Evolutionary conservation across 2,888 invertebrate species (phyloP).

Genomic region (Drosophila dives): DNA sequence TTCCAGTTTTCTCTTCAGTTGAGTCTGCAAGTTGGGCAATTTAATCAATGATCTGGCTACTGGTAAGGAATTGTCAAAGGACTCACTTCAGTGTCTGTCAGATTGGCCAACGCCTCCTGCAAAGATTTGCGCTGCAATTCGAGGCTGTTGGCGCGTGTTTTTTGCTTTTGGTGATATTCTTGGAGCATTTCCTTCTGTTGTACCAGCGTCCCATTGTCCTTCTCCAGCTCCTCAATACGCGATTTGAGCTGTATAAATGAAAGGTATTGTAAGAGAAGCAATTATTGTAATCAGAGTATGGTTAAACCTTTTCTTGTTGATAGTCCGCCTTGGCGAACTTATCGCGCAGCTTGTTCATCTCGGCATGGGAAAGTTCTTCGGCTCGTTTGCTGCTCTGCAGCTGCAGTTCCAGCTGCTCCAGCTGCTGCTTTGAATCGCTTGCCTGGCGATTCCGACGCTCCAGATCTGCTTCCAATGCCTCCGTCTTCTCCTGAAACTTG

Average conservation of each 20-base stretch:
- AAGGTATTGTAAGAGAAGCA: neutral
- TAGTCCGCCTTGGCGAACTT: slow-evolving; percentile 85
- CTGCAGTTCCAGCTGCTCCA: slow-evolving; percentile 84
- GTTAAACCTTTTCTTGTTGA: slow-evolving; percentile 86
- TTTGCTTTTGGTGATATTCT: slow-evolving; percentile 86
- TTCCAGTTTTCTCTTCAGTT: slow-evolving; percentile 86
- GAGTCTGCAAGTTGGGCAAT: slow-evolving; percentile 81
- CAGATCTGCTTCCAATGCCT: slow-evolving; percentile 86
- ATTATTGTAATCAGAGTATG: accelerated
- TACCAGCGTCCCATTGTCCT: slow-evolving; percentile 86
- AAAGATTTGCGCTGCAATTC: slow-evolving; percentile 87
- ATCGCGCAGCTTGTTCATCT: slow-evolving; percentile 85
- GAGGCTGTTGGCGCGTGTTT: slow-evolving; percentile 85
- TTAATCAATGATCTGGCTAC: neutral
- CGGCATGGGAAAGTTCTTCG: slow-evolving; percentile 82
- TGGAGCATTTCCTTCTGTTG: slow-evolving; percentile 86
- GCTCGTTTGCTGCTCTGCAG: slow-evolving; percentile 80
- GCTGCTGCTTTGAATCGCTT: slow-evolving; percentile 68
- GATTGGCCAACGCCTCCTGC: slow-evolving; percentile 85
- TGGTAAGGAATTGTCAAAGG: neutral
- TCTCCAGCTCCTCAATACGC: slow-evolving; percentile 87
- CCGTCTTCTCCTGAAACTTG: slow-evolving; percentile 88
- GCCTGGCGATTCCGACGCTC: slow-evolving; percentile 29
- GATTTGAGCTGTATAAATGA: slow-evolving; percentile 82
- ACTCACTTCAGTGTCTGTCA: slow-evolving; percentile 87